These are phyloP conservation scores for Cyclophora punctaria DNA, from an alignment of 2,888 invertebrate genomes.

Conservation along the genomic window DNA sequence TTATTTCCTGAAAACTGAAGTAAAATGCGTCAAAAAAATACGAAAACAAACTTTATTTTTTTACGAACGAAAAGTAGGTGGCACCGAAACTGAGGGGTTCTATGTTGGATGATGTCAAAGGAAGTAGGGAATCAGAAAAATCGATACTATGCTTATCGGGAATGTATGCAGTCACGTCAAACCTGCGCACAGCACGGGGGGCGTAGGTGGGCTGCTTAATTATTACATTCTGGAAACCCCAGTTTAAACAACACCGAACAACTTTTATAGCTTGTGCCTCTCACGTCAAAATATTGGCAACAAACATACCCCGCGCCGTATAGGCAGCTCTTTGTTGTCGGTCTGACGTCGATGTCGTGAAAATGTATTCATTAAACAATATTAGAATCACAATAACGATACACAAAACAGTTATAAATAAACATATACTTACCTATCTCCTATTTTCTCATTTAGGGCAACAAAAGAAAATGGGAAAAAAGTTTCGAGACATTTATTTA, in stretches of 20 bases:
- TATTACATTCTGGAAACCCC: conserved; percentile 22
- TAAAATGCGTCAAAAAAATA: no score
- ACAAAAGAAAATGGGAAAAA: conserved; percentile 22
- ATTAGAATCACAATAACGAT: no score
- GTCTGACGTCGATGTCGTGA: no score
- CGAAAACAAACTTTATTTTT: no score
- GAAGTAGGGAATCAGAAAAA: conserved; percentile 38
- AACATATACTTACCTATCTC: no score
- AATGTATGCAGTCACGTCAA: conserved; percentile 44
- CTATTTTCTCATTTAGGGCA: no score
- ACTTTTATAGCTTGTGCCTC: not conserved
- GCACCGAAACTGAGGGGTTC: conserved; percentile 5
- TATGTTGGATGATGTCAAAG: conserved; percentile 24
- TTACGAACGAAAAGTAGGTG: no score
- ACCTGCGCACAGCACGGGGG: conserved; percentile 23
- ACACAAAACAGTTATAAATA: no score
- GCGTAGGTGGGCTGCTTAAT: conserved; percentile 19
- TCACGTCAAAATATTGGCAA: not conserved
- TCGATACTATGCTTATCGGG: conserved; percentile 42
- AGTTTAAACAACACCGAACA: not conserved
- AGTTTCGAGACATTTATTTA: conserved; percentile 23
- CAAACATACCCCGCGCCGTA: no score
- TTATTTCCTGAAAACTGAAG: no score
- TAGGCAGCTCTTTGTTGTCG: no score
- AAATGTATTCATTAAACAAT: no score